Base-by-base conservation (phyloP, 2,888 invertebrate genomes). In the Lasioglossum morio region DNA sequence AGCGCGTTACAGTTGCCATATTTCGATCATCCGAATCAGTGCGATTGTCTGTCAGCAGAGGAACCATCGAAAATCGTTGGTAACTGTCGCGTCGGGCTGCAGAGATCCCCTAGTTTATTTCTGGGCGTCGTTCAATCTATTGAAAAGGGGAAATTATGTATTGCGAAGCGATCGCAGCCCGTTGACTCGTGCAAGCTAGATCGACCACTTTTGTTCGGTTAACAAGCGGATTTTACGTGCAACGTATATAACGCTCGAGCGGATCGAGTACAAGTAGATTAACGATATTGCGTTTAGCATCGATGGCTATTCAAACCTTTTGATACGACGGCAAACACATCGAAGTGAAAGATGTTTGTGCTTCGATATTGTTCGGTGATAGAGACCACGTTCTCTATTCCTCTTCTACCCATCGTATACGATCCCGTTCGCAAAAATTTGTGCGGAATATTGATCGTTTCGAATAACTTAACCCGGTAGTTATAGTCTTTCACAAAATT, bases 61-160 rank as follows among this genome's bases (percentile, higher is more conserved):
- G 34, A 34, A 60, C 70, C 46, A 66, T 34, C 43, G 76, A 66
- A 66, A 80, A 43, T 72, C 60, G n/a, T 10, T 27, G 14, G 53
- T 48, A n/a, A 60, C 60, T 27, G 30, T 7, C 27, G 4, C 46
- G 16, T 40, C 48, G 48, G 30, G 12, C 2, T 19, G n/a, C 16
- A 8, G 12, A 30, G 27, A 40, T 37, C 10, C 23, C 0, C 8
- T 2, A 27, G 43, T 57, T 69, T 70, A 37, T 40, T 75, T 70
- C 14, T 23, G n/a, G 8, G 23, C 19, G 37, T 2, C 16, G 37
- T 23, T 70, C n/a, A 10, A 4, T 43, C 19, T 12, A 40, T 43
- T 19, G 75, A 60, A 75, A 46, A 46, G 43, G 30, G 63, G 63
- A 66, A 46, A 43, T 43, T 63, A 66, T 27, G 23, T 40, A 66